Evolutionary conservation across 2,888 invertebrate species (phyloP), one percentile per base, ranked within the genome.

Genomic region (Chrysolina americana): DNA sequence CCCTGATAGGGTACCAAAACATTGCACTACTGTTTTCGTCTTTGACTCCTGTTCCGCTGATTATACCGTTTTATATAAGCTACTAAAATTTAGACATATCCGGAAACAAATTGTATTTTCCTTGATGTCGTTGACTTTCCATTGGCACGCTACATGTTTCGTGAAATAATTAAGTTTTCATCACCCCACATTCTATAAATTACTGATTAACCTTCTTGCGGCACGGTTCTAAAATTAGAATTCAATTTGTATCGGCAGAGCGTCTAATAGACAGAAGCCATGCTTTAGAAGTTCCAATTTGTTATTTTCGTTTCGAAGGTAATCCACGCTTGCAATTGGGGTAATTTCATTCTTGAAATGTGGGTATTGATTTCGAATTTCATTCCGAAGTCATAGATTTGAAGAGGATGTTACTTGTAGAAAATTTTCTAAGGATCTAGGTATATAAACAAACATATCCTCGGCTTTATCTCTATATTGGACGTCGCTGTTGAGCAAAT

Each of bases 161-260:
- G 9, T n/a, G 59, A 36, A 28, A 59, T 59, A n/a, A 28, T 28
- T n/a, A 36, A 8, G n/a, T 59, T 23, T 59, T 59, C 23, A 36
- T 28, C 15, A 23, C n/a, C 28, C 36, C 59, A 36, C 36, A 28
- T 59, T 28, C 36, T 59, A 28, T 59, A 23, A 59, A 17, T 59
- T n/a, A 28, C 59, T 59, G 28, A 59, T 59, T 59, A 59, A 36
- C 28, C 59, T 59, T 59, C n/a, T n/a, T 59, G n/a, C 23, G n/a
- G 28, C 59, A 9, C 28, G 1, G 36, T 28, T 59, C 36, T 28
- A 59, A 59, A 36, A 59, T 59, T 59, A 59, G 28, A 23, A 59
- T 59, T 59, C 36, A 28, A 59, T 59, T 59, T 59, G 28, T 28
- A 59, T 36, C n/a, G 36, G n/a, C n/a, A 28, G n/a, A 8, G 5